These are phyloP conservation scores for Plebejus anna DNA, from an alignment of 2,888 invertebrate genomes.

Conservation along the genomic window DNA sequence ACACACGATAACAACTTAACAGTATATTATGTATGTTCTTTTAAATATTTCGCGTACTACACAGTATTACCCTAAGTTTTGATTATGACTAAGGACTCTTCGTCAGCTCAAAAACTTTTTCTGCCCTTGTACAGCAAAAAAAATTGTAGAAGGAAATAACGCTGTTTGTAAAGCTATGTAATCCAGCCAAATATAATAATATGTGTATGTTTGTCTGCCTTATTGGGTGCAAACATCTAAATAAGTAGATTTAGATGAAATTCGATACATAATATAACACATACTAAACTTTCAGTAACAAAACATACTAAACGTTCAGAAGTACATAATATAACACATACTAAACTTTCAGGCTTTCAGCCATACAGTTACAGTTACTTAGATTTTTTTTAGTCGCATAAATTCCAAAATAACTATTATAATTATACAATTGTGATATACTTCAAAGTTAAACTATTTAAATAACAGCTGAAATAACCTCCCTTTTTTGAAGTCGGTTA, in stretches of 20 bases:
- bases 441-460: too few relatives aligned
- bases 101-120: neutral
- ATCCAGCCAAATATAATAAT: too few relatives aligned
- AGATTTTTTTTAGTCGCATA: too few relatives aligned
- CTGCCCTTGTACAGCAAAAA: neutral
- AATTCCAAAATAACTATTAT: too few relatives aligned
- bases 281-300: too few relatives aligned
- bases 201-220: neutral
- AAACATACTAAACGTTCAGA: too few relatives aligned
- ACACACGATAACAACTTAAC: conserved; percentile 53
- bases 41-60: conserved; percentile 1
- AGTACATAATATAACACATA: neutral
- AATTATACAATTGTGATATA: too few relatives aligned
- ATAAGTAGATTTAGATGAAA: neutral
- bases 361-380: too few relatives aligned
- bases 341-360: too few relatives aligned
- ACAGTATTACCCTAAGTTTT: neutral
- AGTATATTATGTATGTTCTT: conserved; percentile 37
- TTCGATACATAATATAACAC: neutral
- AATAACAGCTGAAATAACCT: too few relatives aligned
- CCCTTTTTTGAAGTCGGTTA: too few relatives aligned
- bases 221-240: neutral
- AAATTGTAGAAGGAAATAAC: too few relatives aligned
- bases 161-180: neutral
- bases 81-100: neutral